Evolutionary conservation across 2,113 vertebrate genomes (phyloP).

Genomic region (Meles meles): DNA sequence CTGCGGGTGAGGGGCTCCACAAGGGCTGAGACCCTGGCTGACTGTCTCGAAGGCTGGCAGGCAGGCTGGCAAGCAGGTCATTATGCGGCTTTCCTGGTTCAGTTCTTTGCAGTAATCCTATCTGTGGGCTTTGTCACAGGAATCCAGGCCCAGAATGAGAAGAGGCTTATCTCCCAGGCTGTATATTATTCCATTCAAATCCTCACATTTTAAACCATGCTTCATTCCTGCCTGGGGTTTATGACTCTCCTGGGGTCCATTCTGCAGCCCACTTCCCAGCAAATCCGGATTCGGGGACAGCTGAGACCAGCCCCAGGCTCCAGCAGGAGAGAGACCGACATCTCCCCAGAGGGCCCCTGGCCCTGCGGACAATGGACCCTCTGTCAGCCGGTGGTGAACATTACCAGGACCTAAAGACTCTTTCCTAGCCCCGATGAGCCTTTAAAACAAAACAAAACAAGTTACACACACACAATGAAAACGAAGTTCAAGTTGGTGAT

Average conservation of each 20-base stretch:
- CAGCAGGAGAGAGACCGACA: neutral
- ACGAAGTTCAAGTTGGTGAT: neutral
- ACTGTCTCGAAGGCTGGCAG: neutral
- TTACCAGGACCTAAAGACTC: neutral
- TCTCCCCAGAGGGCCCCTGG: neutral
- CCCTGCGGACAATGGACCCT: neutral
- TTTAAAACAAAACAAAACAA: conserved; percentile 7
- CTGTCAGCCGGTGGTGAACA: neutral
- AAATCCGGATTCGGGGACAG: neutral
- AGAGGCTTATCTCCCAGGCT: neutral
- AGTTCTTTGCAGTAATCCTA: neutral
- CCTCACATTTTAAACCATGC: neutral
- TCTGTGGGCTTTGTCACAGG: neutral
- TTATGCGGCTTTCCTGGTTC: neutral
- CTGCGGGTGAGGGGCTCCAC: rapidly evolving
- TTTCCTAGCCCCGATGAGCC: neutral
- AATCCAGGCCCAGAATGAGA: neutral
- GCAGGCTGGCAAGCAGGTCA: neutral
- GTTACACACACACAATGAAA: neutral
- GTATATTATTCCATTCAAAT: neutral
- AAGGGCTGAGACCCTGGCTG: neutral
- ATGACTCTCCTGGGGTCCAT: neutral
- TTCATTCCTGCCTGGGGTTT: conserved; percentile 2
- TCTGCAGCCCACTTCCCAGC: conserved; percentile 6
- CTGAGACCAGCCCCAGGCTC: neutral